These are phyloP conservation scores for Apis dorsata DNA, from an alignment of 1,140 invertebrate species.

Conservation along the genomic window DNA sequence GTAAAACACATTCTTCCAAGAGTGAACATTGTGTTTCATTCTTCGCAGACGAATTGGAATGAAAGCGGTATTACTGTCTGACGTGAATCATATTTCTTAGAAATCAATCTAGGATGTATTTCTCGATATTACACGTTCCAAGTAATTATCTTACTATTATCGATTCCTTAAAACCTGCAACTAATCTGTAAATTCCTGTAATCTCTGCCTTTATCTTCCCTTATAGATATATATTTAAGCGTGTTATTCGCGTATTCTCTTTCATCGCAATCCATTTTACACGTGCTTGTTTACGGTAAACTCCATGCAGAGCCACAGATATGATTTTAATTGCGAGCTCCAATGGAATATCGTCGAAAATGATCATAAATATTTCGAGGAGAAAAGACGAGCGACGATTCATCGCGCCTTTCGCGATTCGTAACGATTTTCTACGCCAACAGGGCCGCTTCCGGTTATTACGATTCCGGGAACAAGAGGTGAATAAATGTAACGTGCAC, in stretches of 20 bases:
- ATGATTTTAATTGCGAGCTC: not conserved
- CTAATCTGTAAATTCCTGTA: not conserved
- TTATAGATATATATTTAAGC: not conserved
- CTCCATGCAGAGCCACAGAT: too few species aligned
- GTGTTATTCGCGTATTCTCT: not conserved
- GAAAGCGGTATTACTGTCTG: too few species aligned
- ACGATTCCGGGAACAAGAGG: constrained; percentile 52
- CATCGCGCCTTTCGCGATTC: not conserved
- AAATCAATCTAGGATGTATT: too few species aligned
- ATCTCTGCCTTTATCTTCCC: not conserved
- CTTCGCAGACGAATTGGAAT: too few species aligned
- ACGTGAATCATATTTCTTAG: too few species aligned
- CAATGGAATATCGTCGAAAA: not conserved
- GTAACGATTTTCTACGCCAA: constrained; percentile 45
- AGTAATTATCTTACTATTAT: not conserved
- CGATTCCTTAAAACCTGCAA: not conserved
- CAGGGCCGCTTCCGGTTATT: constrained; percentile 35
- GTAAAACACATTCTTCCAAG: too few species aligned
- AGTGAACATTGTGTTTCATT: too few species aligned
- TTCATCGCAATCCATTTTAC: not conserved
- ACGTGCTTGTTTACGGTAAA: not conserved
- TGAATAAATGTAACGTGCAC: constrained; percentile 29
- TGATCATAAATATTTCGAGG: constrained; percentile 27
- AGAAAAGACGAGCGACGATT: not conserved
- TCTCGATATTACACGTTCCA: not conserved